These are phyloP conservation scores for Cynaeus angustus DNA, from an alignment of 2,888 invertebrate genomes.

Conservation along the genomic window DNA sequence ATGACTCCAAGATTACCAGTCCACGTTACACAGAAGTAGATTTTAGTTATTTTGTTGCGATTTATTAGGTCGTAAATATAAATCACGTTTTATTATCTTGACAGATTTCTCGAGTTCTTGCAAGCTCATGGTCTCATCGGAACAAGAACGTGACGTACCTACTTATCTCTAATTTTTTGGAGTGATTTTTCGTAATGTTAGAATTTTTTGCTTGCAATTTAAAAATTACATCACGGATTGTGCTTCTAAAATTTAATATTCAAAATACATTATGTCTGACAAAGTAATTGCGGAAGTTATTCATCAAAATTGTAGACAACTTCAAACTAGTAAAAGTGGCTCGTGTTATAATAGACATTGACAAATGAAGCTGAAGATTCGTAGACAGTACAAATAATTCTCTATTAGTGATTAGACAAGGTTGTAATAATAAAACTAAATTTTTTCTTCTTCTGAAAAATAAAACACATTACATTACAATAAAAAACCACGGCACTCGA, in stretches of 20 bases:
- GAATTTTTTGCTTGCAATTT: too few species aligned
- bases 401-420: neutral
- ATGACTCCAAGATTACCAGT: too few species aligned
- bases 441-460: too few species aligned
- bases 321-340: neutral
- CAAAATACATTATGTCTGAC: neutral
- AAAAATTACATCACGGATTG: too few species aligned
- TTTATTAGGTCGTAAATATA: conserved; percentile 30
- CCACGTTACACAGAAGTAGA: too few species aligned
- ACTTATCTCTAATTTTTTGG: neutral
- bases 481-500: too few species aligned
- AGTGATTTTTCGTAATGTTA: neutral
- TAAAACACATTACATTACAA: too few species aligned
- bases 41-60: conserved; percentile 25
- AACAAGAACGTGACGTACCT: neutral
- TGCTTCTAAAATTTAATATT: neutral
- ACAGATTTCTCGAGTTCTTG: conserved; percentile 7
- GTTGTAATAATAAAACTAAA: neutral
- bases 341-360: conserved; percentile 7
- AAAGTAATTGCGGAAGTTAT: conserved; percentile 1
- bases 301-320: conserved; percentile 13
- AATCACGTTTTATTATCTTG: conserved; percentile 30
- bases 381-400: neutral
- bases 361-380: conserved; percentile 7
- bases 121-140: neutral